Conservation (phyloP, 2,888 invertebrate species). For the Rhogogaster chlorosoma region DNA sequence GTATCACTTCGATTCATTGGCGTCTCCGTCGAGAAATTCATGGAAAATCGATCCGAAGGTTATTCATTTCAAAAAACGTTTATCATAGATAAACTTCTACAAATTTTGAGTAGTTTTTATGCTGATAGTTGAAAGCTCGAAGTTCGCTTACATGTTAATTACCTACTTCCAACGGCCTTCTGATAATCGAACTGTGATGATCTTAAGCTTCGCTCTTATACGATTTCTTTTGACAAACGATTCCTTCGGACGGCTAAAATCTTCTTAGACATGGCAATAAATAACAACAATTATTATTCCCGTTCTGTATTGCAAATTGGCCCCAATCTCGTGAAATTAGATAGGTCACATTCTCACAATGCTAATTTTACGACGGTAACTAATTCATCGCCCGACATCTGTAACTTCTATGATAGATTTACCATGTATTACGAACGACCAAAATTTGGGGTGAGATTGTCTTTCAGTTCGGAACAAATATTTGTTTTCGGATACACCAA, state of each 20-base stretch:
- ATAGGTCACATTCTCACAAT: background rate
- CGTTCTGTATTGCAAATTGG: background rate
- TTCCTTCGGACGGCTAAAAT: background rate
- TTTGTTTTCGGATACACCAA: conserved; percentile 46
- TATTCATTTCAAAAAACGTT: background rate
- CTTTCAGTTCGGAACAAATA: conserved; percentile 17
- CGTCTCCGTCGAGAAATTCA: background rate
- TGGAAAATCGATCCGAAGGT: background rate
- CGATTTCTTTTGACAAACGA: background rate
- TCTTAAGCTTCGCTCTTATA: background rate
- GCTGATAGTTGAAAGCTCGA: background rate
- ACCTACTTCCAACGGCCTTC: background rate
- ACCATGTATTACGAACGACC: background rate
- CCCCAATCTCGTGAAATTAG: background rate
- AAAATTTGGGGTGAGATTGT: background rate
- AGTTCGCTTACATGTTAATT: background rate
- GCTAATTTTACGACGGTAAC: background rate
- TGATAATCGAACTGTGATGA: background rate
- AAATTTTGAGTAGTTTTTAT: background rate
- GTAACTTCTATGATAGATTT: conserved; percentile 5
- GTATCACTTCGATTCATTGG: background rate
- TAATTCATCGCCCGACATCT: background rate
- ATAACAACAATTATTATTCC: background rate
- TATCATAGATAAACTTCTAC: background rate
- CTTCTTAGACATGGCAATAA: background rate